Conservation (phyloP, 2,888 invertebrate genomes). For the Rhagium mordax region DNA sequence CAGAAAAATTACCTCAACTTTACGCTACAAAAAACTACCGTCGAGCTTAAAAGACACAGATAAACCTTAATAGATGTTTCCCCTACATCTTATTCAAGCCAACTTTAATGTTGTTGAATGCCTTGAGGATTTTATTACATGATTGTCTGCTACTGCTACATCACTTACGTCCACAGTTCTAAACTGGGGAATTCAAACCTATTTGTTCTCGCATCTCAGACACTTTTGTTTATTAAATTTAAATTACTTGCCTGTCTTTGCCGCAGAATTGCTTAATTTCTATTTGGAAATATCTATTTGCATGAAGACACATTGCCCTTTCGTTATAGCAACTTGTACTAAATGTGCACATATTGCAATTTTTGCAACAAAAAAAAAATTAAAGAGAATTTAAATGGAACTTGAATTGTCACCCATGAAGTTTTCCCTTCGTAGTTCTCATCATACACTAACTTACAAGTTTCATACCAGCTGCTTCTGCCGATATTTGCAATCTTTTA, state of each 20-base stretch:
- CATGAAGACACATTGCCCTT: not conserved
- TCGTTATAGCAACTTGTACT: not conserved
- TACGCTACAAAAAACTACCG: slow-evolving; percentile 20
- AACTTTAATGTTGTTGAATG: slow-evolving; percentile 46
- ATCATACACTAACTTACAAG: too few species aligned
- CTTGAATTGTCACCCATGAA: too few species aligned
- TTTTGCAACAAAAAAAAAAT: too few species aligned
- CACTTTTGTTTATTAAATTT: slow-evolving; percentile 38
- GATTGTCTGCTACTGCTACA: slow-evolving; percentile 33
- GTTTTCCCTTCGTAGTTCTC: too few species aligned
- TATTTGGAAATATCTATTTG: slow-evolving; percentile 30
- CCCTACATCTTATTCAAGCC: slow-evolving; percentile 42
- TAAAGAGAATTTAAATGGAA: too few species aligned
- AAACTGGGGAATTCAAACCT: slow-evolving; percentile 27
- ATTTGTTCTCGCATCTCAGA: slow-evolving; percentile 19
- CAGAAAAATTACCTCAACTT: slow-evolving; percentile 32
- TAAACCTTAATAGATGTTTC: slow-evolving; percentile 49
- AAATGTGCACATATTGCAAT: not conserved
- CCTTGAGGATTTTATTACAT: slow-evolving; percentile 44
- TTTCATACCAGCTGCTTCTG: not conserved
- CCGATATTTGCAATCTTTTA: not conserved
- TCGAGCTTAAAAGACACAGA: slow-evolving; percentile 37
- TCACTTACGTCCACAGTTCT: slow-evolving; percentile 30
- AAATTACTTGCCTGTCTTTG: slow-evolving; percentile 24
- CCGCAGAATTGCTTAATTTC: slow-evolving; percentile 23